These are phyloP conservation scores for Emydocephalus ijimae DNA, from an alignment of 2,113 vertebrate species.

Conservation along the genomic window DNA sequence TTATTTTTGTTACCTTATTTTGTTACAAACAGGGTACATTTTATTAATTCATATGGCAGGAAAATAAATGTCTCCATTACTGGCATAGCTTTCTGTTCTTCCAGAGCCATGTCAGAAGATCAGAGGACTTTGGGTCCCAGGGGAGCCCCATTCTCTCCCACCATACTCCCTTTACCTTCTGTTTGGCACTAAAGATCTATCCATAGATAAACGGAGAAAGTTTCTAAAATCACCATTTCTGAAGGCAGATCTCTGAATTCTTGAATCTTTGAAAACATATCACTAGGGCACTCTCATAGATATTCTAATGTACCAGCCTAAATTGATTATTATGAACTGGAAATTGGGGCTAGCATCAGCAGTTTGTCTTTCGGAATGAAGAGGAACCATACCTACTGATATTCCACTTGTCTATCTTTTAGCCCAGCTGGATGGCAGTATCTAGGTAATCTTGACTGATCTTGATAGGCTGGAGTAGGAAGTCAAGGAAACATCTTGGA, in stretches of 20 bases:
- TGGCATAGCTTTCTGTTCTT: background rate
- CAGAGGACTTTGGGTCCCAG: background rate
- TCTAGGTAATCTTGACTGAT: background rate
- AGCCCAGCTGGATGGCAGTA: background rate
- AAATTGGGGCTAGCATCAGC: background rate
- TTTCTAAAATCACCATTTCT: background rate
- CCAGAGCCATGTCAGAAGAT: background rate
- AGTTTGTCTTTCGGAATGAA: background rate
- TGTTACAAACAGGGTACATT: background rate
- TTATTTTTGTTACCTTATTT: background rate
- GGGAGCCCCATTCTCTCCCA: background rate
- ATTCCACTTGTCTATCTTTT: background rate
- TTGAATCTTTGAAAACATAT: background rate
- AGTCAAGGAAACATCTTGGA: background rate
- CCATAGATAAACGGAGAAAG: background rate
- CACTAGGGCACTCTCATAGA: background rate
- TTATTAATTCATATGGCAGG: background rate
- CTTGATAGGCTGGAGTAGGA: background rate
- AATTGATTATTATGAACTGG: background rate
- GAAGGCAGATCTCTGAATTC: background rate
- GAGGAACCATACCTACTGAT: background rate
- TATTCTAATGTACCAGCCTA: background rate
- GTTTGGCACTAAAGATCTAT: background rate
- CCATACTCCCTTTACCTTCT: background rate
- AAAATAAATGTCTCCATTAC: background rate